Conservation (phyloP, 2,797 vertebrate species). For the Chaenodraco wilsoni region DNA sequence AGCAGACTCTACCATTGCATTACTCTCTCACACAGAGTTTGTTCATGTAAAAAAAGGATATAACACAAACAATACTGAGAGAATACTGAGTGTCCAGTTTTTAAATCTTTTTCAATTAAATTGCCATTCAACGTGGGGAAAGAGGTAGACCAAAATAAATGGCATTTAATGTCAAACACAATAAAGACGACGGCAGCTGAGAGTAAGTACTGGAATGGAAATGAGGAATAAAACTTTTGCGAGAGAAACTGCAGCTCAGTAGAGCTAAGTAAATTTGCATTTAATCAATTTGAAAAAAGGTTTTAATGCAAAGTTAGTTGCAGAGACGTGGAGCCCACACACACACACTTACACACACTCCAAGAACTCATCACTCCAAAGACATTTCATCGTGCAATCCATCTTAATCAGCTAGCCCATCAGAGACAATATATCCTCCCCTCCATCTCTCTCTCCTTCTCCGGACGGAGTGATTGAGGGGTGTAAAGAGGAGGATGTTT, state of each 20-base stretch:
- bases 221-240: constrained; percentile 67
- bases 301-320: constrained; percentile 80
- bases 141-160: constrained; percentile 43
- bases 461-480: constrained; percentile 83
- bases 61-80: constrained; percentile 43
- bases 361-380: constrained; percentile 75
- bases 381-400: constrained; percentile 83
- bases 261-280: constrained; percentile 77
- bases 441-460: constrained; percentile 78
- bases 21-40: constrained; percentile 27
- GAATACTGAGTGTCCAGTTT: constrained; percentile 10
- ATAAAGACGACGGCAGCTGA: constrained; percentile 25
- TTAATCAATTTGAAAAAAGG: constrained; percentile 80
- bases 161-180: constrained; percentile 53
- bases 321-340: constrained; percentile 37
- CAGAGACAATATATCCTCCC: constrained; percentile 85
- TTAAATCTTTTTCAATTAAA: constrained; percentile 59
- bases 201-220: constrained; percentile 53
- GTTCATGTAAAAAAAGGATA: constrained; percentile 18
- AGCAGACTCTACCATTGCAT: constrained; percentile 40
- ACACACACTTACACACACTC: constrained; percentile 41
- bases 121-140: constrained; percentile 18
- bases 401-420: constrained; percentile 87
- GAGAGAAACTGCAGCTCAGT: constrained; percentile 66
- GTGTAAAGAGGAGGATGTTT: constrained; percentile 87